Conservation (phyloP, 2,797 vertebrate genomes). For the Labeo calbasu region DNA sequence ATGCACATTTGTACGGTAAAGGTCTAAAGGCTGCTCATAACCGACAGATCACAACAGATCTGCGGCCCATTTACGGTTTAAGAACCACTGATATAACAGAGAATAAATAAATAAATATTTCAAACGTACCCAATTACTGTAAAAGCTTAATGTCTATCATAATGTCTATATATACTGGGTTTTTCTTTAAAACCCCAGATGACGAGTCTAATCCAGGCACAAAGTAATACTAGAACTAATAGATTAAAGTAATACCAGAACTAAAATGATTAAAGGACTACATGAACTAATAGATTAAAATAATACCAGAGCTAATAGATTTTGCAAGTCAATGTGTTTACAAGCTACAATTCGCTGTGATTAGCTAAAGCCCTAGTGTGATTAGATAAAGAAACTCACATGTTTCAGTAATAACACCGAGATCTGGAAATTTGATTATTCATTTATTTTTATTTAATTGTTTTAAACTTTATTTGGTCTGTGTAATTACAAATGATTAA, state of each 20-base stretch:
- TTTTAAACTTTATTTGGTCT: not conserved
- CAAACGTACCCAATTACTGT: not conserved
- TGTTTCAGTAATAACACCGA: not conserved
- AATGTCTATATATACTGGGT: not conserved
- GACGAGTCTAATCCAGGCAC: not conserved
- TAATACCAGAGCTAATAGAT: slow-evolving; percentile 3
- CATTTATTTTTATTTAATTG: not conserved
- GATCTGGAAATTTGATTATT: not conserved
- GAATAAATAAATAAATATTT: not conserved
- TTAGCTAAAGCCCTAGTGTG: not conserved
- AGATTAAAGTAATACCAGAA: not conserved
- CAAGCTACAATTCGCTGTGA: not conserved
- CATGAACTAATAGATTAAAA: slow-evolving; percentile 9
- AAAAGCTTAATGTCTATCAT: not conserved
- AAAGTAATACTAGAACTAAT: not conserved
- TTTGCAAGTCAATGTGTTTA: slow-evolving; percentile 3
- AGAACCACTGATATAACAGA: not conserved
- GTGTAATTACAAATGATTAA: not conserved
- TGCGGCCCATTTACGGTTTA: not conserved
- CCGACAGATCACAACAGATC: not conserved
- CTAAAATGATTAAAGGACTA: slow-evolving; percentile 8
- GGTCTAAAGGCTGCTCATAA: not conserved
- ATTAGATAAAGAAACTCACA: not conserved
- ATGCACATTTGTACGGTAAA: not conserved
- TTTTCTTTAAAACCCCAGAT: not conserved